Percentiles rank a stretch among this genome's conserved stretches.
These are phyloP conservation scores for Dryas iulia DNA, from an alignment of 1,140 invertebrate genomes.

Conservation along the genomic window DNA sequence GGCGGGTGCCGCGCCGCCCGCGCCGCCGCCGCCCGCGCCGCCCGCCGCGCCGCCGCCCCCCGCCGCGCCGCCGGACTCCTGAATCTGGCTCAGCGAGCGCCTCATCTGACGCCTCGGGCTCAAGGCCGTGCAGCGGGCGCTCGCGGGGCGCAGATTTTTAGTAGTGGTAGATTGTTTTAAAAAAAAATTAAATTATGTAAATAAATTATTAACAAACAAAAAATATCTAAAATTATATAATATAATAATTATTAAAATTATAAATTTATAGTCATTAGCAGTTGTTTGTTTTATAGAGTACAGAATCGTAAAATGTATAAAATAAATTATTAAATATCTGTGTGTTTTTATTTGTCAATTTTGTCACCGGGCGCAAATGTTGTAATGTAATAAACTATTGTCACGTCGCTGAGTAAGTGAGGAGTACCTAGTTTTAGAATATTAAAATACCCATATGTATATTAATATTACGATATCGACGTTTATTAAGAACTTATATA, in stretches of 20 bases:
- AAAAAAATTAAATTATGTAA: constrained; percentile 40
- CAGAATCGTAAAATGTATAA: constrained; percentile 45
- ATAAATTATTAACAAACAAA: constrained; percentile 65
- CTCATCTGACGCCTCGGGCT: constrained; percentile 83
- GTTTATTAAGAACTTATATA: constrained; percentile 4
- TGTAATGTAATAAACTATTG: constrained; percentile 1
- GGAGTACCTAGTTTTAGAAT: not conserved
- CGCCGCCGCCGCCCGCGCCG: constrained; percentile 63
- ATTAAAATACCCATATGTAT: not conserved
- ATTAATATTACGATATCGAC: constrained; percentile 3
- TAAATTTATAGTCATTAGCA: constrained; percentile 63
- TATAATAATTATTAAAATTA: constrained; percentile 70
- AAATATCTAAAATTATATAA: constrained; percentile 60
- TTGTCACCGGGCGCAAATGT: not conserved
- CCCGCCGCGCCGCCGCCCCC: constrained; percentile 8
- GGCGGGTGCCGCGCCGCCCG: constrained; percentile 81
- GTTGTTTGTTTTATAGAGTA: constrained; percentile 65
- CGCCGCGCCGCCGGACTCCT: constrained; percentile 59
- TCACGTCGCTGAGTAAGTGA: not conserved
- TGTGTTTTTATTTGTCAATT: constrained; percentile 3
- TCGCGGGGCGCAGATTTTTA: constrained; percentile 75
- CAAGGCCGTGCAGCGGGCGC: constrained; percentile 64
- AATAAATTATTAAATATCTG: constrained; percentile 50
- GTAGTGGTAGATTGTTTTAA: constrained; percentile 56
- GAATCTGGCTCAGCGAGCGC: constrained; percentile 85